phyloP scores from a whole-genome alignment of 2,888 invertebrate genomes.

The Cephus runcator region DNA sequence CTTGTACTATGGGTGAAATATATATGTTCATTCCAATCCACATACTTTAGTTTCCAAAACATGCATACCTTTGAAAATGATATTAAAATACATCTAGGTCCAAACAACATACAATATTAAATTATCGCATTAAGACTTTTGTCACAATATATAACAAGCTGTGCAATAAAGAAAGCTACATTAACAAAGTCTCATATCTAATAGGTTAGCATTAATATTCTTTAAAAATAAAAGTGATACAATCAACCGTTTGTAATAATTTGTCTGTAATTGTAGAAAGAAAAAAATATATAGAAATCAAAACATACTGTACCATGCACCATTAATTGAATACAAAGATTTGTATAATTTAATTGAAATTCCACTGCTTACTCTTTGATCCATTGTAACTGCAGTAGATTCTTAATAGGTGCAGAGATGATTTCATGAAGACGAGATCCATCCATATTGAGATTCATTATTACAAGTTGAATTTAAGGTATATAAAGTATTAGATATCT shows the following conservation, averaged over 20 bases:
- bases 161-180: not conserved
- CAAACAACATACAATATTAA: not conserved
- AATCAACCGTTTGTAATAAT: not conserved
- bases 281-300: not conserved
- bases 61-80: conserved; percentile 26
- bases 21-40: conserved; percentile 19
- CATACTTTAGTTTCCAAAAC: conserved; percentile 19
- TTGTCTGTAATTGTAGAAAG: not conserved
- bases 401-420: conserved; percentile 54
- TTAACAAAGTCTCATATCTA: not conserved
- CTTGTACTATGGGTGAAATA: conserved; percentile 25
- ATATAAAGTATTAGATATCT: not conserved
- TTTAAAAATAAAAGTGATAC: not conserved
- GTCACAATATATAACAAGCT: not conserved
- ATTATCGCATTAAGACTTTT: not conserved
- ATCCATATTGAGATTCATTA: conserved; percentile 45
- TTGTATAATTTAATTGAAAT: not conserved
- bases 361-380: conserved; percentile 57
- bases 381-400: conserved; percentile 54
- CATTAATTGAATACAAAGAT: not conserved
- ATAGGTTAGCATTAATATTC: not conserved
- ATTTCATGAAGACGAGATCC: conserved; percentile 53
- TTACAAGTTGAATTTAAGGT: not conserved
- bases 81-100: not conserved
- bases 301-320: not conserved